phyloP scores from a whole-genome alignment of 2,888 invertebrate genomes.

The Hyles lineata region DNA sequence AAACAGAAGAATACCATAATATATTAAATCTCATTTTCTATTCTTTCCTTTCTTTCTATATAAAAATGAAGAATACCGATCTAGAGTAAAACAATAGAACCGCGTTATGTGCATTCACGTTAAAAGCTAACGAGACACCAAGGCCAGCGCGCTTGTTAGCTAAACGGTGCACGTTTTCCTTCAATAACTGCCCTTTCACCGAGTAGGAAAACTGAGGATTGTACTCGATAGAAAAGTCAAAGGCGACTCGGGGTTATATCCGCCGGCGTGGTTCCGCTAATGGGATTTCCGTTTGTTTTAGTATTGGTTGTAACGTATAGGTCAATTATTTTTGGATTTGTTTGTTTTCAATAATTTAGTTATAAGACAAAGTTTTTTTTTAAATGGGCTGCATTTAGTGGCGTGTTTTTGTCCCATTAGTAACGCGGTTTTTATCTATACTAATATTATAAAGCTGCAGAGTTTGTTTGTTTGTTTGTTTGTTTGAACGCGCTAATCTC shows the following conservation, averaged over 20 bases:
- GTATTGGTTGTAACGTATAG: background rate
- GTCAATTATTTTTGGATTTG: background rate
- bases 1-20: no score
- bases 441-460: no score
- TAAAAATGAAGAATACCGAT: background rate
- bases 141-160: conserved; percentile 26
- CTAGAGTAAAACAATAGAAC: background rate
- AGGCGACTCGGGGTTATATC: background rate
- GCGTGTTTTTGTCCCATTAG: no score
- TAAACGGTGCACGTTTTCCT: conserved; percentile 40
- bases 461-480: no score
- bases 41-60: no score
- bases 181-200: conserved; percentile 37
- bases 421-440: no score
- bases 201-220: conserved; percentile 20
- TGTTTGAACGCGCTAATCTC: no score
- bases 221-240: conserved; percentile 6
- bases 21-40: no score
- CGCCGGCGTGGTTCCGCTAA: background rate
- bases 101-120: background rate
- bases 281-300: background rate
- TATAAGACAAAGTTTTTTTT: no score
- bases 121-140: background rate
- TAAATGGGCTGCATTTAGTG: no score
- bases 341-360: background rate